phyloP scores from a whole-genome alignment of 2,113 vertebrate species.

The human (Homo sapiens) region DNA sequence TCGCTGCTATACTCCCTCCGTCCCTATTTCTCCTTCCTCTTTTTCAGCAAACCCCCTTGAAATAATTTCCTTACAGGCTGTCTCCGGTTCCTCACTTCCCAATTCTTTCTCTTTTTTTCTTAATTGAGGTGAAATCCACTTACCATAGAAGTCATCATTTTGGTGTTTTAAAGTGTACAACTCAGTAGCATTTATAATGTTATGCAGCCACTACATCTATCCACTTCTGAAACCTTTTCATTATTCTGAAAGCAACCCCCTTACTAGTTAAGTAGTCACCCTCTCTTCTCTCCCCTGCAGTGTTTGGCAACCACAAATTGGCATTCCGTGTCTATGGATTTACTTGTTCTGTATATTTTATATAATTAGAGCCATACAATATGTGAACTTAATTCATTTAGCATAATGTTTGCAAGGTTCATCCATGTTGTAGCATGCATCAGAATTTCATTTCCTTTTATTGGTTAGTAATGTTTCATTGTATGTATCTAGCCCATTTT shows the following conservation, averaged over 20 bases:
- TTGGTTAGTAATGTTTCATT: not conserved
- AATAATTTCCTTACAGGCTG: not conserved
- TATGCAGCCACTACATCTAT: not conserved
- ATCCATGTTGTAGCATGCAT: not conserved
- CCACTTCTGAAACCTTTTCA: not conserved
- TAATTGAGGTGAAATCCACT: not conserved
- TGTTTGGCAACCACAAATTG: not conserved
- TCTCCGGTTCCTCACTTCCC: not conserved
- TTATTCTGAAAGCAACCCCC: not conserved
- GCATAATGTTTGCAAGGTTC: not conserved
- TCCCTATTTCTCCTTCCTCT: not conserved
- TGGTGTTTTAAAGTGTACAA: not conserved
- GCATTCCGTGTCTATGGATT: not conserved
- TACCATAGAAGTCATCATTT: not conserved
- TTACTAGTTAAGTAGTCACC: not conserved
- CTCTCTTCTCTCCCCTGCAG: not conserved
- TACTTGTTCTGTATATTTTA: not conserved
- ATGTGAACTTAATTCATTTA: not conserved
- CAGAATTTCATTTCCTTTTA: not conserved
- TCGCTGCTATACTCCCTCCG: not conserved
- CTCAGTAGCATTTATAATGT: not conserved
- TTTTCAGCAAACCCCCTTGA: not conserved
- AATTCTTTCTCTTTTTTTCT: not conserved
- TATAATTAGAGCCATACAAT: not conserved
- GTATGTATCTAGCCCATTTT: not conserved